phyloP scores from a whole-genome alignment of 2,888 invertebrate species.

The Lasioglossum oenotherae region DNA sequence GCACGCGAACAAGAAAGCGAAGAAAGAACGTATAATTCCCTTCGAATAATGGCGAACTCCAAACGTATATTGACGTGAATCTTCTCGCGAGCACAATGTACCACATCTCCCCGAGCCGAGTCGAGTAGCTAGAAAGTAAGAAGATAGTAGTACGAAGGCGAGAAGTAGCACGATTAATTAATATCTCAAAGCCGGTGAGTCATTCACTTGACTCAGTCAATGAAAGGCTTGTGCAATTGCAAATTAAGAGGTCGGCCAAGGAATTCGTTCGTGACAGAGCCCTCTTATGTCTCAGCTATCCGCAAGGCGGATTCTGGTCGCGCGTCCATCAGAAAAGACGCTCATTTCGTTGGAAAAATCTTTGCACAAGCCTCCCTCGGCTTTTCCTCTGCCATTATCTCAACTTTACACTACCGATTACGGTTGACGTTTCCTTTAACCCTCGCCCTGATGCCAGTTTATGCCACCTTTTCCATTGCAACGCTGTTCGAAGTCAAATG shows the following conservation, averaged over 20 bases:
- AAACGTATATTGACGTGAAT: neutral
- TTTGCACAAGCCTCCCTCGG: neutral
- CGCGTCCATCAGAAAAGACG: neutral
- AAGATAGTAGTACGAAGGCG: constrained; percentile 38
- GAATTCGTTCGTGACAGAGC: constrained; percentile 45
- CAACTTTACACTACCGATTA: neutral
- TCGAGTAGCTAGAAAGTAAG: constrained; percentile 20
- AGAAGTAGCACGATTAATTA: constrained; percentile 71
- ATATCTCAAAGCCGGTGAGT: constrained; percentile 75
- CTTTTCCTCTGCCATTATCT: neutral
- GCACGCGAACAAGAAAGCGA: neutral
- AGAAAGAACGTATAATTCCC: neutral
- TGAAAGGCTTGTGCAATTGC: constrained; percentile 76
- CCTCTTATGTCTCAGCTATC: constrained; percentile 19
- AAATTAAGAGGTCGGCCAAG: constrained; percentile 64
- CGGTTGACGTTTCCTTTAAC: neutral
- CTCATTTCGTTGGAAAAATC: neutral
- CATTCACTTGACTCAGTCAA: constrained; percentile 79
- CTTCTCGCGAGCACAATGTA: neutral
- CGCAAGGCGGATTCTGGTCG: constrained; percentile 16
- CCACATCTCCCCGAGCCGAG: neutral
- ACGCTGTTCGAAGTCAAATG: neutral
- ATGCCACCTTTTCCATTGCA: neutral
- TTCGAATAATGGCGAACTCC: neutral
- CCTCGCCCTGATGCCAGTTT: neutral